Base-by-base conservation (phyloP, 2,113 vertebrate species). In the Epinephelus cyanopodus region DNA sequence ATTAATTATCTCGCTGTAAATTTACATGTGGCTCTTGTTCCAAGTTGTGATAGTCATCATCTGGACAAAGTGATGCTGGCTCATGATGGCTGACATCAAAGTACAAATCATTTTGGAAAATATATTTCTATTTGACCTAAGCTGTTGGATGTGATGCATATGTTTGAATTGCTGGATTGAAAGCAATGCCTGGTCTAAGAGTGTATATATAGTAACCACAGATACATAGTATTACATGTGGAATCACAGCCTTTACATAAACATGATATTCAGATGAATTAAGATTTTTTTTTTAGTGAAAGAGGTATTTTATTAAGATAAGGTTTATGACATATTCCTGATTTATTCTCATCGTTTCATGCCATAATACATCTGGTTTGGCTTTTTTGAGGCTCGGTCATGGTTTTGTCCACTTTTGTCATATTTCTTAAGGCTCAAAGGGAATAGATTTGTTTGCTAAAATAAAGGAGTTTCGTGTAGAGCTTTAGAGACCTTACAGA, bases 1-100 rank as follows among this genome's bases (percentile, higher is more conserved):
- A 86, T 87, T 88, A 82, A 85, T 90, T 77, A 90, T 82, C 57
- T 39, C 14, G 21, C 84, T 80, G 71, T 82, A 86, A 48, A 19
- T 87, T 86, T 83, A 91, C 80, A 77, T 48, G 52, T 61, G 67
- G n/a, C 72, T 70, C 65, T 79, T 91, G 77, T 85, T 87, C 54
- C 47, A 50, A 48, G 50, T 53, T 61, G 45, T 84, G 86, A 90
- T 89, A 65, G 65, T 56, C 12, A 67, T 78, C 14, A 47, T 75
- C 70, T 52, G n/a, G 71, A 69, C 39, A 66, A 77, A 84, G 61
- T 37, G 77, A 77, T 73, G 68, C 50, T 61, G 13, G 15, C 5
- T 75, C 39, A 67, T 27, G 63, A 60, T 65, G 33, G 67, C 66
- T 77, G 27, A 62, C 25, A 77, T 85, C 27, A 74, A 76, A 79